A percentile compares a stretch with the other conserved stretches of the same genome.
Evolutionary conservation across 92 coral and sea anemone genomes (phyloP).

Genomic region (Anthopleura xanthogrammica): DNA sequence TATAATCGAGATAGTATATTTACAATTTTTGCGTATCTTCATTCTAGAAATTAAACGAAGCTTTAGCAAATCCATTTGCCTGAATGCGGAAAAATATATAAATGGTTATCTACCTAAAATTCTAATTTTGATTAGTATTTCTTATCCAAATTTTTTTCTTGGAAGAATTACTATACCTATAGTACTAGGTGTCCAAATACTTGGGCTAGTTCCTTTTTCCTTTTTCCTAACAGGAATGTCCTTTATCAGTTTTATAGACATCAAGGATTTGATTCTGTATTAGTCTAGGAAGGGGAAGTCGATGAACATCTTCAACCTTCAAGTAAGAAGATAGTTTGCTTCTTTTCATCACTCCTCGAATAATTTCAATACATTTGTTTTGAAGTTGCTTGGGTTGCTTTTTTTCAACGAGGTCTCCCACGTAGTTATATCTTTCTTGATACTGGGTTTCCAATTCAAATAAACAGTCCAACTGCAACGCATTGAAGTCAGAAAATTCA

Average conservation of each 20-base stretch:
- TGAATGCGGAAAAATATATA: slow-evolving; percentile 3
- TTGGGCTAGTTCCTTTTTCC: background rate
- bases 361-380: slow-evolving; percentile 50
- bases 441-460: slow-evolving; percentile 88
- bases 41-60: background rate
- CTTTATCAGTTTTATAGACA: slow-evolving; percentile 11
- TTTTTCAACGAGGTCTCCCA: slow-evolving; percentile 77
- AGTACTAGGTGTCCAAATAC: too few species aligned
- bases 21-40: background rate
- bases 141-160: background rate
- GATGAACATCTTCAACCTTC: slow-evolving; percentile 4
- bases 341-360: slow-evolving; percentile 38
- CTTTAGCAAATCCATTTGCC: background rate
- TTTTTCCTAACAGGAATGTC: background rate
- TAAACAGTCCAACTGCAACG: slow-evolving; percentile 77
- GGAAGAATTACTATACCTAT: too few species aligned
- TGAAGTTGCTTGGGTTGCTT: slow-evolving; percentile 78
- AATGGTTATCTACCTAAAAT: background rate
- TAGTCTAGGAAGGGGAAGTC: slow-evolving; percentile 20
- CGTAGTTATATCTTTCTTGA: slow-evolving; percentile 70
- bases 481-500: slow-evolving; percentile 80
- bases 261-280: slow-evolving; percentile 18
- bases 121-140: background rate
- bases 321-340: background rate
- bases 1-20: background rate